Conservation (phyloP, 2,888 invertebrate genomes). For the Cephus sareptanus region DNA sequence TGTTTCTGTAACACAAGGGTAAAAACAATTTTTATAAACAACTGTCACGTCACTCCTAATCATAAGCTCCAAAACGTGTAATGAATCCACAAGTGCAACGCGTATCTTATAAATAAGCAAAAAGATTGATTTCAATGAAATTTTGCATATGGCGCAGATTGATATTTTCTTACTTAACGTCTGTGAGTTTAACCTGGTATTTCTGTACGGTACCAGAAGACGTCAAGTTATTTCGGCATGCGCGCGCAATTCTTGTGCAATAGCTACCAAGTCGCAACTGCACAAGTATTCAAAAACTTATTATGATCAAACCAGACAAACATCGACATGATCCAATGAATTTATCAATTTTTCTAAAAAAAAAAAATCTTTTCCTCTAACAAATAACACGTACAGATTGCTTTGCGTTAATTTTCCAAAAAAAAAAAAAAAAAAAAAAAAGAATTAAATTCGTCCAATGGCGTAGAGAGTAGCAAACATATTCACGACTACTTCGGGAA, state of each 20-base stretch:
- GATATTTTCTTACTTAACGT: background rate
- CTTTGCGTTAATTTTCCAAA: background rate
- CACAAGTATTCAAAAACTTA: background rate
- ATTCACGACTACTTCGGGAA: background rate
- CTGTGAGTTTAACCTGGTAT: background rate
- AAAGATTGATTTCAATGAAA: background rate
- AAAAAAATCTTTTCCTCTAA: background rate
- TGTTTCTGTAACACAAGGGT: slow-evolving; percentile 44
- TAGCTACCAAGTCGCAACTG: too few species aligned
- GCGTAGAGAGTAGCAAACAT: background rate
- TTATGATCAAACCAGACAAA: background rate
- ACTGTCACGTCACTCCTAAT: background rate
- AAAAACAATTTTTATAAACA: slow-evolving; percentile 5
- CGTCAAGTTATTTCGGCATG: background rate
- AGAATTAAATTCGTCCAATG: background rate
- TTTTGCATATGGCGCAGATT: background rate
- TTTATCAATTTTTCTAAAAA: background rate
- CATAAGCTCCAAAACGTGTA: too few species aligned
- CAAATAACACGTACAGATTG: background rate
- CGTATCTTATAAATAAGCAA: background rate
- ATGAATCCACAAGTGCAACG: too few species aligned
- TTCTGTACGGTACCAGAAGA: background rate
- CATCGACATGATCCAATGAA: background rate
- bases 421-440: background rate
- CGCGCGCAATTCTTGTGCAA: background rate